Percentiles rank a stretch among this genome's conserved stretches.
Conservation (phyloP, 2,797 vertebrate genomes). For the Coracias cyanogaster region DNA sequence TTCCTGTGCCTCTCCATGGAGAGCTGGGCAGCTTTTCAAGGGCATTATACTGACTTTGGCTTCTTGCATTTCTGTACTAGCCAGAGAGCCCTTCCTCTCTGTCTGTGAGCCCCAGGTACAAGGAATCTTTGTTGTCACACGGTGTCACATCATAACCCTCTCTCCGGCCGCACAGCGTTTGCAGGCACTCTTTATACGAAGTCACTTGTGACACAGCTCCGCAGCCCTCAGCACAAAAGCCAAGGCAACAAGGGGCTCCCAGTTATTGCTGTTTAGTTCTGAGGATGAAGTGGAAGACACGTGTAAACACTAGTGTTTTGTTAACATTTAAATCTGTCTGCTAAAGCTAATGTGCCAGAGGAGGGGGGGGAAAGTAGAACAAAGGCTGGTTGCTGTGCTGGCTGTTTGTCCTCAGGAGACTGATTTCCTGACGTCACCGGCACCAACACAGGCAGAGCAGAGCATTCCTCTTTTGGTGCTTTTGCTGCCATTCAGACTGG, state of each 20-base stretch:
- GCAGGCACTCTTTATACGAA: not conserved
- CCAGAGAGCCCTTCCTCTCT: not conserved
- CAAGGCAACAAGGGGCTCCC: not conserved
- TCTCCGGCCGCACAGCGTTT: fast-evolving
- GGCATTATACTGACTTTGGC: not conserved
- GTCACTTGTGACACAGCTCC: not conserved
- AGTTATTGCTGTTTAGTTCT: not conserved
- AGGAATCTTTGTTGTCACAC: not conserved
- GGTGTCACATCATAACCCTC: not conserved
- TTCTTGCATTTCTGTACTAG: not conserved
- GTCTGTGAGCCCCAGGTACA: not conserved
- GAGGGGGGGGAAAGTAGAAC: not conserved
- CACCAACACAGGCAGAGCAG: not conserved
- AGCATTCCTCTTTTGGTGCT: not conserved
- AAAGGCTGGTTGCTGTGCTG: constrained; percentile 41
- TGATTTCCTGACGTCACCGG: constrained; percentile 12
- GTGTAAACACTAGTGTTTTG: not conserved
- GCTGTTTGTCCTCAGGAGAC: constrained; percentile 40
- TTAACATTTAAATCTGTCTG: constrained; percentile 24
- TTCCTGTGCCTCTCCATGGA: not conserved
- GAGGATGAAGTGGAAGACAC: not conserved
- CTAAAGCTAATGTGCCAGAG: not conserved
- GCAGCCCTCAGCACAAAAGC: not conserved
- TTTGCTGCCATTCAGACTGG: not conserved
- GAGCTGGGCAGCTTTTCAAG: not conserved